A percentile compares a stretch with the other conserved stretches of the same genome.
phyloP scores from a whole-genome alignment of 2,113 vertebrate species.

The Cochlearius cochlearius region DNA sequence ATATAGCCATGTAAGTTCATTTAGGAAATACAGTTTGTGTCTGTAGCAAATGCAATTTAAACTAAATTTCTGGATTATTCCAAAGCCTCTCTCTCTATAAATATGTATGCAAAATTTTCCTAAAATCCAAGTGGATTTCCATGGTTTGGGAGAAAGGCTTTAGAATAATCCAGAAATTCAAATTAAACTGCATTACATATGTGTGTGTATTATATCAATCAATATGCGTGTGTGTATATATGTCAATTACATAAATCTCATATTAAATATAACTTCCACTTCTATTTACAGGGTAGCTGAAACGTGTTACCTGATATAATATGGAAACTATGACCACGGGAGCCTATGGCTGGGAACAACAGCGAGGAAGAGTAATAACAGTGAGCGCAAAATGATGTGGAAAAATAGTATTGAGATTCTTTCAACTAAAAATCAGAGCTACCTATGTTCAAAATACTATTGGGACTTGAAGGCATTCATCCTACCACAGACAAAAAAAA shows the following conservation, averaged over 20 bases:
- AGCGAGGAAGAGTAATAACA: neutral
- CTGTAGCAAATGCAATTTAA: neutral
- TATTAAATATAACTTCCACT: neutral
- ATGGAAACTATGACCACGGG: neutral
- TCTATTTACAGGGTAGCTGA: neutral
- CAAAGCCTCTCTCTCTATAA: neutral
- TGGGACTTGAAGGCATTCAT: neutral
- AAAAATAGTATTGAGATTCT: neutral
- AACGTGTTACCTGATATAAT: neutral
- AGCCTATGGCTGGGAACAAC: neutral
- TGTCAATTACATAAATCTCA: neutral
- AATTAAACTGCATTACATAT: neutral
- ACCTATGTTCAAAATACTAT: neutral
- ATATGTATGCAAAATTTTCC: rapidly evolving
- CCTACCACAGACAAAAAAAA: neutral
- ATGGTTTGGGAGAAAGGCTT: neutral
- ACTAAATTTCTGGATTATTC: neutral
- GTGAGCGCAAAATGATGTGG: neutral
- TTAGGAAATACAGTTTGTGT: neutral
- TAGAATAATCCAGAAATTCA: neutral
- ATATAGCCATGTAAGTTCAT: rapidly evolving
- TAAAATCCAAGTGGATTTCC: neutral
- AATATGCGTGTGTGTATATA: rapidly evolving
- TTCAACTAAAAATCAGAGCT: neutral
- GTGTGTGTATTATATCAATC: neutral